A percentile compares a stretch with the other conserved stretches of the same genome.
These are phyloP conservation scores for Calameuta filiformis DNA, from an alignment of 2,888 invertebrate genomes.

Conservation along the genomic window DNA sequence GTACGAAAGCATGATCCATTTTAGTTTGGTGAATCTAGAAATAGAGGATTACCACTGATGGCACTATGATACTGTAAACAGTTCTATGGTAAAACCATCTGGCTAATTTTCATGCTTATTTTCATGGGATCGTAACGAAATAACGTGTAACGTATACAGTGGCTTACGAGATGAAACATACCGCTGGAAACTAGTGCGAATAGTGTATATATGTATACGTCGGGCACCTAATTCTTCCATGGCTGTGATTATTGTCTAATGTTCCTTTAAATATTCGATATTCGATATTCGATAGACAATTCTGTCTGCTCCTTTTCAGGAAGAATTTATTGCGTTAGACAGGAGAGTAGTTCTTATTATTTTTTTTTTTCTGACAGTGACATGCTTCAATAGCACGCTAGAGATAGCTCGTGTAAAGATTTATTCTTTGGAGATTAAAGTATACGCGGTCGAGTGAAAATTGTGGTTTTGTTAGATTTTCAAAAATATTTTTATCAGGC, in stretches of 20 bases:
- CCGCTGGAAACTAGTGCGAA: background rate
- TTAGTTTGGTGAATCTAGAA: background rate
- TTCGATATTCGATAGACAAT: background rate
- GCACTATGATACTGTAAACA: background rate
- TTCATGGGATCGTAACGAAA: conserved; percentile 3
- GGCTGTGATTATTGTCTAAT: background rate
- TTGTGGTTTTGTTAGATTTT: background rate
- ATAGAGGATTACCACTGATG: background rate
- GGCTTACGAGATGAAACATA: background rate
- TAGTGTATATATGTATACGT: background rate
- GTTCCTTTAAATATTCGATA: background rate
- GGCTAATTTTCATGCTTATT: conserved; percentile 13
- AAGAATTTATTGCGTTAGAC: background rate
- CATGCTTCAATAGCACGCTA: background rate
- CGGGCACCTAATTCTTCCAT: background rate
- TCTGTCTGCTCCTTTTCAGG: background rate
- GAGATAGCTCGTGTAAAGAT: background rate
- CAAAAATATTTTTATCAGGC: background rate
- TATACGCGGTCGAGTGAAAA: background rate
- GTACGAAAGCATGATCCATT: background rate
- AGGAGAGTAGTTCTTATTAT: background rate
- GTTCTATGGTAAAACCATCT: background rate
- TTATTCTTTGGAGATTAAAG: background rate
- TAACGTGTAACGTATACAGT: conserved; percentile 12
- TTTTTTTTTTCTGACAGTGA: background rate